Evolutionary conservation across 2,113 vertebrate species (phyloP).

Genomic region (Acrocephalus arundinaceus): DNA sequence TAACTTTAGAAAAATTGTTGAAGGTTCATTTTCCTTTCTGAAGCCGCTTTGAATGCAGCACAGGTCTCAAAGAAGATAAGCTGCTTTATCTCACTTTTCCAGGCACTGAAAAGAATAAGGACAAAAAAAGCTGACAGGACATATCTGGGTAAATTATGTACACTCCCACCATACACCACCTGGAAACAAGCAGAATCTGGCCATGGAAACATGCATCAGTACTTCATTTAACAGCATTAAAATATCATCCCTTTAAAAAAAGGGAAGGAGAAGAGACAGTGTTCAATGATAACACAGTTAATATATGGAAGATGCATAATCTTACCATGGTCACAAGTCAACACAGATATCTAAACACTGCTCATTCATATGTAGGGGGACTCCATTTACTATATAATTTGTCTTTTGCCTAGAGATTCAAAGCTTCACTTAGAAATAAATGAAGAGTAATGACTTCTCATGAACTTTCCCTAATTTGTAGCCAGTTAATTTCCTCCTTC

Average conservation of each 20-base stretch:
- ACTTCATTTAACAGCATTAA: background rate
- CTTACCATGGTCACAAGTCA: background rate
- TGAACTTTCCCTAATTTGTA: slow-evolving; percentile 1
- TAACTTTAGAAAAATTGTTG: background rate
- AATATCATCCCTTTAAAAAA: background rate
- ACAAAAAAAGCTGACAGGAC: slow-evolving; percentile 13
- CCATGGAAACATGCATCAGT: background rate
- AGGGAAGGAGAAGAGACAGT: background rate
- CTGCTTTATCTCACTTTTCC: slow-evolving; percentile 35
- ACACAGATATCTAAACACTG: background rate
- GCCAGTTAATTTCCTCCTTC: slow-evolving; percentile 18
- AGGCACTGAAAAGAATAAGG: background rate
- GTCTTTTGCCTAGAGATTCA: background rate
- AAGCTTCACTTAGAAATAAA: background rate
- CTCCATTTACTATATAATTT: background rate
- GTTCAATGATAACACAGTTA: background rate
- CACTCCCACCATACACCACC: background rate
- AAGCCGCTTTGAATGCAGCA: background rate
- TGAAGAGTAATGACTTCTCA: background rate
- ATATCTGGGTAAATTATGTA: background rate
- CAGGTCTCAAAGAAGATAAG: background rate
- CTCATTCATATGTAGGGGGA: background rate
- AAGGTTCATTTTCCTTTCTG: background rate
- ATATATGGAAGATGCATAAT: background rate
- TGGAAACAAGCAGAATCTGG: background rate